Base-by-base conservation (phyloP, 2,888 invertebrate genomes). In the Zhengitettix transpicula region DNA sequence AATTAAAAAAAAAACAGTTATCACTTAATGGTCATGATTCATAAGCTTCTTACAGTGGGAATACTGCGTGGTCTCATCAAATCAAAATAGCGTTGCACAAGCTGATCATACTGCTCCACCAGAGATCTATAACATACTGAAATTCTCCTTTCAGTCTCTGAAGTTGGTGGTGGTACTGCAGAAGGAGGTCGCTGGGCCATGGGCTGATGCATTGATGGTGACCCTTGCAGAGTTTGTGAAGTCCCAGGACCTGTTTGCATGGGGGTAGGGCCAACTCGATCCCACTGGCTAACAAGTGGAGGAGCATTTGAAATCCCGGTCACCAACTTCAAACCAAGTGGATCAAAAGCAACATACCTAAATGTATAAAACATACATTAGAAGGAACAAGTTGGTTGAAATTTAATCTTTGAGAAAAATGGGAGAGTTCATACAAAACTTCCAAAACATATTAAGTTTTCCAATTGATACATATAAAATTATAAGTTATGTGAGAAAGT, bases 291-390 rank as follows among this genome's bases (percentile, higher is more conserved):
- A 56, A 69, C 70, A 52, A 69, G 65, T 63, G 72, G 74, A 9
- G 77, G 76, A 57, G 75, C 74, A 69, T 84, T 85, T 1, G 87
- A 84, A 68, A 92, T 89, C 14, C 89, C 92, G 1, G 92, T 91
- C 68, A 89, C 89, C 52, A 92, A 73, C 72, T 85, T 86, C 67
- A 84, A 83, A 10, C 92, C 92, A 59, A 85, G 74, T 54, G 83
- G 81, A 72, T 91, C 91, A 72, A 92, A 92, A 42, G 87, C 84
- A 53, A 92, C 87, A 75, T 86, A 89, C 69, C 91, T 87, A 47
- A 47, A 12, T 47, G 15, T 53, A 12, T 42, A 57, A 57, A 16
- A 28, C 7, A 57, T 8, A 16, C 42, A 57, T 57, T 42, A 57
- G n/a, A 41, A 44, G 10, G 44, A 58, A 28, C 28, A 28, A 28